Percentiles rank a stretch among this genome's conserved stretches.
These are phyloP conservation scores for Liolophura sinensis DNA, from an alignment of 1,140 invertebrate species.

Conservation along the genomic window DNA sequence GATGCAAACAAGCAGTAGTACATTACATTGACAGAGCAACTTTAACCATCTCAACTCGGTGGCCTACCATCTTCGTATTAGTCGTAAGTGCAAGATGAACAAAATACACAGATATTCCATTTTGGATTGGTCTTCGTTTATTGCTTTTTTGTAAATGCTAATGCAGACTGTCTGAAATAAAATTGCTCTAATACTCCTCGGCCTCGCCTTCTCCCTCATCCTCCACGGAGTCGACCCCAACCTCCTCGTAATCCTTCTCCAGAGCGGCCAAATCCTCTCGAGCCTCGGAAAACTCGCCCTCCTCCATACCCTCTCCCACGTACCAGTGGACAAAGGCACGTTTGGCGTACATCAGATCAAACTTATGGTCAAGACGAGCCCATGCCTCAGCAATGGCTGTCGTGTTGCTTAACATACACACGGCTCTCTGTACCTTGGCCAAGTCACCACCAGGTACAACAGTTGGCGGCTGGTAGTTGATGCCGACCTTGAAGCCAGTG, in stretches of 20 bases:
- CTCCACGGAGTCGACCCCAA: slow-evolving; percentile 65
- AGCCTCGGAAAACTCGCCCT: slow-evolving; percentile 76
- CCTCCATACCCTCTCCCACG: slow-evolving; percentile 64
- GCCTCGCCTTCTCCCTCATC: too few species aligned
- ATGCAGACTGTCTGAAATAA: too few species aligned
- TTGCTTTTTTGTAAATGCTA: too few species aligned
- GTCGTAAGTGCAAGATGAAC: too few species aligned
- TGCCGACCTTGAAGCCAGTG: slow-evolving; percentile 72
- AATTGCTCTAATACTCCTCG: too few species aligned
- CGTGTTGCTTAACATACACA: slow-evolving; percentile 30
- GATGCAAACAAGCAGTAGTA: too few species aligned
- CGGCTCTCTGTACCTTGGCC: slow-evolving; percentile 23
- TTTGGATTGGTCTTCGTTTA: too few species aligned
- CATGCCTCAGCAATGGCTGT: slow-evolving; percentile 67
- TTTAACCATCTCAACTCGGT: too few species aligned
- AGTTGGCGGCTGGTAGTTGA: neutral
- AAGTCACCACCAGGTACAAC: too few species aligned
- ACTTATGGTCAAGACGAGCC: slow-evolving; percentile 70
- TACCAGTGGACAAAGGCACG: slow-evolving; percentile 45
- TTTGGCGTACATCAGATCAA: slow-evolving; percentile 61
- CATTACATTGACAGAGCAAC: too few species aligned
- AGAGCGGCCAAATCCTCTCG: slow-evolving; percentile 73
- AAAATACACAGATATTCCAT: too few species aligned
- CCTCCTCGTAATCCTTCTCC: slow-evolving; percentile 65
- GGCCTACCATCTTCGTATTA: too few species aligned